A percentile compares a stretch with the other conserved stretches of the same genome.
phyloP scores from a whole-genome alignment of 2,113 vertebrate species.

The Galemys pyrenaicus region DNA sequence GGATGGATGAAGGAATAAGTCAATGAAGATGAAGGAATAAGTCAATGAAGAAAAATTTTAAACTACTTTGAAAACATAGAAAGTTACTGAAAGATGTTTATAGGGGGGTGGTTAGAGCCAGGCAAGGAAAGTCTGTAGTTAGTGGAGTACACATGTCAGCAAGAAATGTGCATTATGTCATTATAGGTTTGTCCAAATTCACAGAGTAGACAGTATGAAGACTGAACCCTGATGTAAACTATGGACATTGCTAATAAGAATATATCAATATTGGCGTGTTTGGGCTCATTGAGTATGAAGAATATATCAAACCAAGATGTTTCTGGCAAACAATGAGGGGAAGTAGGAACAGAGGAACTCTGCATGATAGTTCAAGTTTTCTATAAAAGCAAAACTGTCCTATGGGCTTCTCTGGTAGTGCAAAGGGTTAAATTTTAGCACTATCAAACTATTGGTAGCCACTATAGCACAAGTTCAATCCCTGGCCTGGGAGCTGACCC shows the following conservation, averaged over 20 bases:
- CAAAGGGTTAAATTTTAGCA: no score
- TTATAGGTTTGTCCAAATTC: not conserved
- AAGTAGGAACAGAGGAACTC: not conserved
- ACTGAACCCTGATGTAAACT: no score
- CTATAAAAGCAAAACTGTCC: not conserved
- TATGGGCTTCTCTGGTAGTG: not conserved
- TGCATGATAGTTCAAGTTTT: not conserved
- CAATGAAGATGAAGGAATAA: not conserved
- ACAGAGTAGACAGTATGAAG: not conserved
- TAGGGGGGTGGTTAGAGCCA: accelerated
- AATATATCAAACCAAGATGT: no score
- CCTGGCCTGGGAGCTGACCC: no score
- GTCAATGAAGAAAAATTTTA: not conserved
- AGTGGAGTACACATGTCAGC: accelerated
- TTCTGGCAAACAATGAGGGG: not conserved
- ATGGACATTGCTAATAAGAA: not conserved
- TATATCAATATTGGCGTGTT: no score
- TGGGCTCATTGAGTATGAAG: not conserved
- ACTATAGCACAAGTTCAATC: no score
- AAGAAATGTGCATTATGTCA: no score
- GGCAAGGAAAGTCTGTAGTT: accelerated
- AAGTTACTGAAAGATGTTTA: not conserved
- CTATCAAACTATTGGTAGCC: no score
- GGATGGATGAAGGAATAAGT: not conserved
- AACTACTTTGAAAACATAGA: accelerated